Base-by-base conservation (phyloP, 2,888 invertebrate species). In the Hydroisotoma schaefferi region DNA sequence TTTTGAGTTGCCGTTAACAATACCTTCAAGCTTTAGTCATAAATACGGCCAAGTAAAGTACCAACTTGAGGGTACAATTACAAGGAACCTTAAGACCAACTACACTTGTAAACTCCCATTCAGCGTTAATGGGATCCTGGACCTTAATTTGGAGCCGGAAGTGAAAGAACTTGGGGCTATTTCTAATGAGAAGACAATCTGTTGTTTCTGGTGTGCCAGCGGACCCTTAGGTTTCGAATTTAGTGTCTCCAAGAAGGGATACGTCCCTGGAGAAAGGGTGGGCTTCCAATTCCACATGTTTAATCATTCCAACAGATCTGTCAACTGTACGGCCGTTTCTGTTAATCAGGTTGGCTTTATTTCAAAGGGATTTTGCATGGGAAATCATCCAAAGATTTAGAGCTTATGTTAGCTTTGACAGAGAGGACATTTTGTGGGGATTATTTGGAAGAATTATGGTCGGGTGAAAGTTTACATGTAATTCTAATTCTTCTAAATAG, bases 71-170 rank as follows among this genome's bases (percentile, higher is more conserved):
- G 62, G 55, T 18, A 63, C 62, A 22, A 59, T 63, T 18, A 52
- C 59, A 18, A 38, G 62, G 38, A 51, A 55, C 28, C 54, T 29
- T 10, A 66, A 66, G 43, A 49, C 63, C 26, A 54, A 58, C 28
- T 61, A 59, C 43, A 62, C 59, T 3, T 52, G 59, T 46, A 54
- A 61, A 44, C 26, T 61, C 2, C 60, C 64, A 2, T 59, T 67
- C n/a, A 57, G 55, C 1, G 61, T 69, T n/a, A 59, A 61, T 43
- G 66, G 66, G 5, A 56, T 63, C 20, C 56, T 60, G 23, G 69
- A 69, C 57, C 38, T 69, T n/a, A 60, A 63, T 47, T 57, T 51
- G 10, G 63, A 67, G 29, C 55, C 63, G 15, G 62, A 60, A 25
- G 28, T 52, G 23, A 58, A 56, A 23, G 37, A 33, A 28, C 53